Base-by-base conservation (phyloP, 2,888 invertebrate genomes). In the Calameuta filiformis region DNA sequence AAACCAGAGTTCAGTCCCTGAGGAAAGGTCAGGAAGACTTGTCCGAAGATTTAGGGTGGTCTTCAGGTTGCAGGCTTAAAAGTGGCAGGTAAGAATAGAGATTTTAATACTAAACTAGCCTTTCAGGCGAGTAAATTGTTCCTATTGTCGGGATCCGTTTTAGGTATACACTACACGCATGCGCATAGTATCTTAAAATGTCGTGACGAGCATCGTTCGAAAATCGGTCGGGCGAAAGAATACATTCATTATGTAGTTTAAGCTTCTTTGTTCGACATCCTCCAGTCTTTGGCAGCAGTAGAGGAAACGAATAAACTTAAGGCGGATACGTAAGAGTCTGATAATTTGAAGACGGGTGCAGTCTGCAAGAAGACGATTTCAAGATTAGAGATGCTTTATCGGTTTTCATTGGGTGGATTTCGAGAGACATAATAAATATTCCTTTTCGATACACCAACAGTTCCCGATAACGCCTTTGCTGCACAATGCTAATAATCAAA, bases 101-200 rank as follows among this genome's bases (percentile, higher is more conserved):
- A 71, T 71, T 71, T 71, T 71, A 71, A 71, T 33, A 34, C 31
- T 34, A 71, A 71, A 71, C 71, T 71, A 71, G 33, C 71, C 34
- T 71, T 71, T 71, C 71, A 71, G 71, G 33, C 71, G 71, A 31
- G 33, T 71, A 71, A 71, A 56, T 56, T 56, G 56, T 23, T 56
- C 56, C 56, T 23, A 56, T 56, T 56, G 56, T 56, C 56, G 23
- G 56, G 15, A 56, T 56, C 56, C 56, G 23, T 23, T 56, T 56
- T 56, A 56, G 56, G 23, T 56, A 9, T 56, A 56, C 6, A 2
- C 56, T 56, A 56, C 56, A 56, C 56, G 56, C 56, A 56, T 40
- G 2, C 23, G 56, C 23, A 56, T 56, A 23, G 56, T 56, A 23
- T 1, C 23, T 56, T 56, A 23, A 56, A 56, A 56, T 56, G 23